Evolutionary conservation across 2,113 vertebrate genomes (phyloP), one percentile per base, ranked within the genome.

Genomic region (Hippopotamus amphibius): DNA sequence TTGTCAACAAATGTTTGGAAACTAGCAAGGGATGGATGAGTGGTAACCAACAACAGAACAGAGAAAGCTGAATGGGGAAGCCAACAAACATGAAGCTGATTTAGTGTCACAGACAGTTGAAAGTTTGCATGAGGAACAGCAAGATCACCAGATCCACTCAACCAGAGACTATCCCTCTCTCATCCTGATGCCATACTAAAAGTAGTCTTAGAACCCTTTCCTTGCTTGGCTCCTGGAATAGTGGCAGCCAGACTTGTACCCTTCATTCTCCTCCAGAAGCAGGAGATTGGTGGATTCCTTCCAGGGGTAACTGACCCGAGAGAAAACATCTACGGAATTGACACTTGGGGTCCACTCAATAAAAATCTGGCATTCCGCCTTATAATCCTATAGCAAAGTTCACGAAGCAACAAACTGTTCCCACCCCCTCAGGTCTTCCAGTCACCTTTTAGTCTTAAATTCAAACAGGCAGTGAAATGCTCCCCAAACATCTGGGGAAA

Each of bases 1-100:
- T 17, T 74, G 41, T 94, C 88, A 96, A 87, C 71, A 95, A 96
- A 92, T 96, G 69, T 93, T 74, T 97, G 80, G 93, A 95, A 95
- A 90, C 66, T 77, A 77, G 48, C 91, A 82, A 79, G 66, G 77
- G 14, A 86, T 72, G 69, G 33, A 69, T 95, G 63, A 87, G 50
- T 63, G 41, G 61, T 96, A 97, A 90, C 83, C 61, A 97, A 69
- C 30, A 92, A 94, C 80, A 96, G 84, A 84, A 68, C 72, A 96
- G 79, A 95, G 72, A 87, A 97, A 95, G 61, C 41, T 89, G 37
- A 41, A 81, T 69, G 26, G 65, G 72, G 71, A 95, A 92, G 77
- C 80, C 90, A 97, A 68, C 69, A 87, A 86, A 83, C 30, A 91
- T 77, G 59, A 90, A 63, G 74, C 63, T 85, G 74, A 95, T 63